Evolutionary conservation across 2,888 invertebrate genomes (phyloP), one percentile per base, ranked within the genome.

Genomic region (Tipula confusa): DNA sequence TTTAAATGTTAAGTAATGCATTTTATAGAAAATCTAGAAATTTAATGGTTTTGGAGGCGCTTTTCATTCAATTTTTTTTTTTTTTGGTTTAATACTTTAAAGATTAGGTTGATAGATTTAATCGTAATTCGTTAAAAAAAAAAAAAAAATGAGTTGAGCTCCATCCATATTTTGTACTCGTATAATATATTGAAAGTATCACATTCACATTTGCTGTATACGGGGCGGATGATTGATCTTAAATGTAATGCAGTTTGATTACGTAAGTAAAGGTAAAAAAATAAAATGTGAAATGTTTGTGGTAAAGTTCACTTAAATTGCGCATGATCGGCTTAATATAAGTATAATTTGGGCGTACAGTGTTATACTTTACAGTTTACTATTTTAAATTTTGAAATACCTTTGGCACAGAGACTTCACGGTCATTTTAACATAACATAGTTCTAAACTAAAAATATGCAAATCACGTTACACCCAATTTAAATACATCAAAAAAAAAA

Each of bases 1-100:
- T 64, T 64, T 9, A 13, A 9, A 11, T 24, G 64, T 64, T 64
- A 64, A 64, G 64, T 64, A 64, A 64, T 64, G 64, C 64, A 64
- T 64, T 64, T 64, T 24, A 24, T 15, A 43, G 5, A 64, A 24
- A 18, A 13, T 64, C 24, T 64, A 64, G 24, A 24, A 18, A 13
- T 64, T 64, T 64, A 64, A 64, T 64, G 64, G 64, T 64, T 31
- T 64, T 64, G 64, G 64, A 64, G 64, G 64, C 64, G 64, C 64
- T 24, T 64, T 64, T 64, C 64, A 64, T 64, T 24, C 64, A 64
- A 24, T 24, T 43, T 33, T 36, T 43, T 64, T 64, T 24, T 43
- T 33, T 36, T 43, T 64, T 64, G 64, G 24, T 64, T 64, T 64
- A 64, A 24, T 64, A 64, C 64, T 64, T 64, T 24, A 64, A 24